phyloP scores from a whole-genome alignment of 2,888 invertebrate genomes.

The Leptura quadrifasciata region DNA sequence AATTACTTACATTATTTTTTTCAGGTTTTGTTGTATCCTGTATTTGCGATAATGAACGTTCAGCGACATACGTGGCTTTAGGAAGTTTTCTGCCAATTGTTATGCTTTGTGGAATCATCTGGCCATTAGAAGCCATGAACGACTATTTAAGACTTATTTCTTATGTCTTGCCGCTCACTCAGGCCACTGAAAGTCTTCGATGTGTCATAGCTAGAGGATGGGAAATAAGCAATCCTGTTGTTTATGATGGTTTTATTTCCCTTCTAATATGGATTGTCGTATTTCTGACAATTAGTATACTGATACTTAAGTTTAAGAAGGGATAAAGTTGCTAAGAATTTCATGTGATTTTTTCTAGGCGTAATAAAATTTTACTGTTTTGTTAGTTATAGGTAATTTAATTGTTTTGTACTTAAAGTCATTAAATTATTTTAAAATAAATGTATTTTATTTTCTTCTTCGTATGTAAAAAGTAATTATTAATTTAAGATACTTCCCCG shows the following conservation, averaged over 20 bases:
- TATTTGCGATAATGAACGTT: slow-evolving; percentile 87
- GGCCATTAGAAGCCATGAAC: slow-evolving; percentile 97
- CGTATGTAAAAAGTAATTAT: too few species aligned
- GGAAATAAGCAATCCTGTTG: slow-evolving; percentile 81
- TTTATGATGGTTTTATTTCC: slow-evolving; percentile 89
- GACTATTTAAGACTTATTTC: slow-evolving; percentile 81
- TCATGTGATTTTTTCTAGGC: slow-evolving; percentile 28
- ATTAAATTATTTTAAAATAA: slow-evolving; percentile 44
- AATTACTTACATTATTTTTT: slow-evolving; percentile 46
- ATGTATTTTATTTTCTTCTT: slow-evolving; percentile 52
- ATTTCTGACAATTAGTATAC: slow-evolving; percentile 83
- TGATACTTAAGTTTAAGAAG: slow-evolving; percentile 89
- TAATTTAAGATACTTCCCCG: too few species aligned
- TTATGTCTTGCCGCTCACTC: slow-evolving; percentile 88
- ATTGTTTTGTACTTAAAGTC: slow-evolving; percentile 31
- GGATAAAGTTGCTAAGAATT: slow-evolving; percentile 75
- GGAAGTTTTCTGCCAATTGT: slow-evolving; percentile 91
- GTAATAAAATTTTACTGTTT: neutral
- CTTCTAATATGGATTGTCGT: slow-evolving; percentile 87
- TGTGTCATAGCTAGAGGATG: slow-evolving; percentile 90
- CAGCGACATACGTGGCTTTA: slow-evolving; percentile 89
- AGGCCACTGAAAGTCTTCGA: slow-evolving; percentile 91
- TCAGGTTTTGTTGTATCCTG: slow-evolving; percentile 89
- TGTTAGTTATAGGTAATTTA: slow-evolving; percentile 20
- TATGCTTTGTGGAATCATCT: slow-evolving; percentile 92